Percentiles rank a stretch among this genome's conserved stretches.
Conservation (phyloP, 2,888 invertebrate genomes). For the Drosophila picticornis region DNA sequence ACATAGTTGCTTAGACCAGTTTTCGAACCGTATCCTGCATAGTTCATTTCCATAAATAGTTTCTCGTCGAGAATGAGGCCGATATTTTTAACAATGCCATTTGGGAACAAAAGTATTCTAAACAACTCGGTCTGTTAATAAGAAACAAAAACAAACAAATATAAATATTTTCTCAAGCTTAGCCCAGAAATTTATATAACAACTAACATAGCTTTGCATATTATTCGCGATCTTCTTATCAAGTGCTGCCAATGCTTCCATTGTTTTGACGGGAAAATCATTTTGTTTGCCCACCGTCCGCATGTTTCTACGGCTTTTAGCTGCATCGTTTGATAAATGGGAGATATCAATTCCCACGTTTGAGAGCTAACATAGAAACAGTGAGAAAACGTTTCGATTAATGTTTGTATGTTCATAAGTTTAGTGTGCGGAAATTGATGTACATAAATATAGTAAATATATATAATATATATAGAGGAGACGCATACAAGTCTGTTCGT, state of each 20-base stretch:
- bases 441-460: constrained; percentile 1
- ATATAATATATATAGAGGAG: not conserved
- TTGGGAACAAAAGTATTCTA: constrained; percentile 3
- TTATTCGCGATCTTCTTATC: constrained; percentile 2
- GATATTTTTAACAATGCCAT: constrained; percentile 9
- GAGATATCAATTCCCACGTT: not conserved
- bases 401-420: not conserved
- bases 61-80: constrained; percentile 8
- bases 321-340: constrained; percentile 2
- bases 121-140: not conserved
- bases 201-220: constrained; percentile 3
- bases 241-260: not conserved
- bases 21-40: constrained; percentile 4
- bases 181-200: not conserved
- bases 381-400: constrained; percentile 1
- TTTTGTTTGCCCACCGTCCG: not conserved
- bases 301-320: not conserved
- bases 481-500: not conserved
- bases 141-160: not conserved
- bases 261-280: constrained; percentile 8
- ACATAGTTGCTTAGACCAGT: constrained; percentile 4
- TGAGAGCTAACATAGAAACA: not conserved
- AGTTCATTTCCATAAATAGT: constrained; percentile 10
- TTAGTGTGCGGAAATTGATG: not conserved
- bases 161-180: not conserved